Conservation (phyloP, 2,797 vertebrate species). For the Acropternis orthonyx region DNA sequence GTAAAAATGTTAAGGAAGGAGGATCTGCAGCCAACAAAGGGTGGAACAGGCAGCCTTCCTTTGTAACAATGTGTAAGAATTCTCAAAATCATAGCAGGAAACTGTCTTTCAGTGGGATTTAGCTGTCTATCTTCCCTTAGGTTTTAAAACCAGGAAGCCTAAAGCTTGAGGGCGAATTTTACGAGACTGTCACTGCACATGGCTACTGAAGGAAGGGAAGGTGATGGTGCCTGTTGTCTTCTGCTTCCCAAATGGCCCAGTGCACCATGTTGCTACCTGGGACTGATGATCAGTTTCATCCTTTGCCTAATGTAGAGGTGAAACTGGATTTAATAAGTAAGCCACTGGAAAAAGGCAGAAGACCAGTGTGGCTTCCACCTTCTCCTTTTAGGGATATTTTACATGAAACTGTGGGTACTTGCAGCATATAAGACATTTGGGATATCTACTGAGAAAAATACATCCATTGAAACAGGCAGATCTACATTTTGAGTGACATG, state of each 20-base stretch:
- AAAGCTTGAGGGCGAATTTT: not conserved
- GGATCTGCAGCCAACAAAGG: not conserved
- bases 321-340: not conserved
- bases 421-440: not conserved
- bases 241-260: not conserved
- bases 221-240: not conserved
- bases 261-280: not conserved
- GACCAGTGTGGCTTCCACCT: not conserved
- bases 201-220: not conserved
- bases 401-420: fast-evolving
- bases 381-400: not conserved
- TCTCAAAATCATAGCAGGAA: not conserved
- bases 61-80: not conserved
- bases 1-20: not conserved
- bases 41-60: not conserved
- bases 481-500: not conserved
- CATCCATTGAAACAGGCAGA: not conserved
- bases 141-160: not conserved
- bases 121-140: not conserved
- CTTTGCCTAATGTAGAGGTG: not conserved
- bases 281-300: not conserved
- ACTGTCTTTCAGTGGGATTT: not conserved
- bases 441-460: not conserved
- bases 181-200: not conserved
- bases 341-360: not conserved